A percentile compares a stretch with the other conserved stretches of the same genome.
Evolutionary conservation across 2,888 invertebrate species (phyloP).

Genomic region (Cerastoderma edule): DNA sequence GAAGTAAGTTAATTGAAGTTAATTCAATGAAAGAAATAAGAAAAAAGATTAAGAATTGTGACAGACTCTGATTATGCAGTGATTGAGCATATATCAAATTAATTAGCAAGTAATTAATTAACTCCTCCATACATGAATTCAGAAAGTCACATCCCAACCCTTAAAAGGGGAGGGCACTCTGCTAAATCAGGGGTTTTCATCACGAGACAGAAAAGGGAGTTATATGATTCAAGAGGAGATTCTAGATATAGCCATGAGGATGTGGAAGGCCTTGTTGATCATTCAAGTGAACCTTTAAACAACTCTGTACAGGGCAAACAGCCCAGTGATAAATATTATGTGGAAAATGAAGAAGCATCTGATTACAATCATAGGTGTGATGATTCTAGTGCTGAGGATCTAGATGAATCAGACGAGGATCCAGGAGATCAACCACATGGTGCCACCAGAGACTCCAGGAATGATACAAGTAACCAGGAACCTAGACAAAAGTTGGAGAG

Average conservation of each 20-base stretch:
- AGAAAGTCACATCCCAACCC: slow-evolving; percentile 23
- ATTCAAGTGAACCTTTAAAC: no score
- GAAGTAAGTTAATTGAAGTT: no score
- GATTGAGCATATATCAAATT: no score
- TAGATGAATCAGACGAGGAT: slow-evolving; percentile 7
- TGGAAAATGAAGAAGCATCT: slow-evolving; percentile 2
- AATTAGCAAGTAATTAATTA: no score
- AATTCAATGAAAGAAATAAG: no score
- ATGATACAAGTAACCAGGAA: neutral
- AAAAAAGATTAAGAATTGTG: no score
- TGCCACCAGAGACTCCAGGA: neutral
- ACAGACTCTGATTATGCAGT: no score
- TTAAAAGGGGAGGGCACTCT: neutral
- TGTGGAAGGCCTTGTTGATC: no score
- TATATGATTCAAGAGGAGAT: slow-evolving; percentile 5
- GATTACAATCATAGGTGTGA: neutral
- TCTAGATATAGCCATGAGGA: no score
- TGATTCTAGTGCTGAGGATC: slow-evolving; percentile 17
- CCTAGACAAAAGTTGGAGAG: no score
- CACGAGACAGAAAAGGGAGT: slow-evolving; percentile 14
- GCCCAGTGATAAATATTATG: neutral
- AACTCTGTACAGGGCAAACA: no score
- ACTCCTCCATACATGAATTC: slow-evolving; percentile 14
- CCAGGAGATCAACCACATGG: neutral
- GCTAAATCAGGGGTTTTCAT: slow-evolving; percentile 15